These are phyloP conservation scores for Uromys caudimaculatus DNA, from an alignment of 2,797 vertebrate species.

Conservation along the genomic window DNA sequence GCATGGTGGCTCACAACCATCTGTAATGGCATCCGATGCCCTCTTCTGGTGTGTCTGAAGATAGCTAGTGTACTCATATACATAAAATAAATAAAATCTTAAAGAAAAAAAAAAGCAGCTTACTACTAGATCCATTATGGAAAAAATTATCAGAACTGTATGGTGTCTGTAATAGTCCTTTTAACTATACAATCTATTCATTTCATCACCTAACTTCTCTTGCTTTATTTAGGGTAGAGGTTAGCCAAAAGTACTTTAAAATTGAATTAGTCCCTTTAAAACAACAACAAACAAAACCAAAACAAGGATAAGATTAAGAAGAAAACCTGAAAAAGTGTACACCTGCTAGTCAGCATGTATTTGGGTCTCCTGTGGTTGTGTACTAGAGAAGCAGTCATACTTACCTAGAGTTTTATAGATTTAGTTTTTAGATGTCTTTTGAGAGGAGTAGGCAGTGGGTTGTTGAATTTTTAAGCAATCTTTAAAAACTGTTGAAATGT, in stretches of 20 bases:
- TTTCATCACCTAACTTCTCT: slow-evolving; percentile 9
- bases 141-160: background rate
- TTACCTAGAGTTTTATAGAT: background rate
- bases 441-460: background rate
- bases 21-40: background rate
- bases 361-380: background rate
- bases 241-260: slow-evolving; percentile 38
- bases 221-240: background rate
- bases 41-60: background rate
- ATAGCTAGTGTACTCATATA: background rate
- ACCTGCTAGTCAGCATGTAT: slow-evolving; percentile 3
- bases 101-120: background rate
- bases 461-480: background rate
- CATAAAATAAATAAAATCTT: background rate
- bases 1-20: background rate
- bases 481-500: slow-evolving; percentile 54
- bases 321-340: slow-evolving; percentile 37
- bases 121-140: slow-evolving; percentile 29
- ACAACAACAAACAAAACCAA: background rate
- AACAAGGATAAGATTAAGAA: slow-evolving; percentile 33
- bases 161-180: background rate
- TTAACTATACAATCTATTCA: slow-evolving; percentile 42
- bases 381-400: background rate
- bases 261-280: slow-evolving; percentile 3
- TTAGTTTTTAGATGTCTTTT: background rate